Base-by-base conservation (phyloP, 2,888 invertebrate genomes). In the Ichneumoninae sp. region DNA sequence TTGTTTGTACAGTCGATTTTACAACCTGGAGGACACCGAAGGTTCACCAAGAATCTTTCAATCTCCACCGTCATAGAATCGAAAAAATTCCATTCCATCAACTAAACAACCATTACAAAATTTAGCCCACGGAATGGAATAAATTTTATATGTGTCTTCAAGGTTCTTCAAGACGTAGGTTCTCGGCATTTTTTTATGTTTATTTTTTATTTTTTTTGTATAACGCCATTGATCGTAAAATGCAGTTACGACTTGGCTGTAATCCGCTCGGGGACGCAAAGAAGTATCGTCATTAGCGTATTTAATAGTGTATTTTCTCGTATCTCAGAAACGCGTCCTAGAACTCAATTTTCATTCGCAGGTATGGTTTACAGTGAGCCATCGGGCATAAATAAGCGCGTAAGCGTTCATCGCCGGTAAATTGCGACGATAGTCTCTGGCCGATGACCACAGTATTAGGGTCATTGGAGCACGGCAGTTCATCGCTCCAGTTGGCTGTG, bases 241-340 rank as follows among this genome's bases (percentile, higher is more conserved):
- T 62, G 30, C 62, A 16, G 16, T 36, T 62, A 62, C 33, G 26
- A 30, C 57, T 26, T 62, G n/a, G 1, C 16, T 5, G n/a, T 30
- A 36, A 7, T 62, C 16, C 62, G n/a, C 36, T 62, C 36, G 36
- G n/a, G 62, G 30, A 26, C 10, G 19, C 7, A 62, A 26, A 33
- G 1, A 6, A 40, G 6, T 40, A 40, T 36, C 40, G 22, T 36
- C 40, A 36, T 65, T 65, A 65, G 36, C 36, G 36, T 65, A 26
- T 57, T 54, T 54, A 54, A 57, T 10, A 8, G 57, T 13, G 22
- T 8, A 44, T 16, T 40, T 47, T 68, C 22, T 22, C 13, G 3
- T 44, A 13, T 33, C 62, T 62, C 16, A 6, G 62, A 65, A 71
- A 33, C 7, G 74, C 66, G 81, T 71, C 81, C 81, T 82, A 66